These are phyloP conservation scores for Tetramorium parvispinum DNA, from an alignment of 1,140 invertebrate species.

Conservation along the genomic window DNA sequence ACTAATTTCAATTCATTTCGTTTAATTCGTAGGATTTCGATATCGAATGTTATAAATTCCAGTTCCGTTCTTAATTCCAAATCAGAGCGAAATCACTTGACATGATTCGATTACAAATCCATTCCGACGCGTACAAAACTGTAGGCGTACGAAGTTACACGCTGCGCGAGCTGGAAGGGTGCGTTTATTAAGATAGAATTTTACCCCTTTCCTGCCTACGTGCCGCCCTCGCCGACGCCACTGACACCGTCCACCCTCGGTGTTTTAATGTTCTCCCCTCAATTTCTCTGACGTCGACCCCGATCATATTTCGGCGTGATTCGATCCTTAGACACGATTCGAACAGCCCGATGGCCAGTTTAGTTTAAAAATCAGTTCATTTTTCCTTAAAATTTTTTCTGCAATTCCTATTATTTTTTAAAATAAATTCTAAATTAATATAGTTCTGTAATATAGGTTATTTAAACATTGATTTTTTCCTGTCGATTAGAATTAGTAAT, in stretches of 20 bases:
- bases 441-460: slow-evolving; percentile 58
- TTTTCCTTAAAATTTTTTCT: slow-evolving; percentile 10
- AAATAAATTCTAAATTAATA: slow-evolving; percentile 37
- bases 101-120: slow-evolving; percentile 61
- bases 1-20: slow-evolving; percentile 17
- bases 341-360: slow-evolving; percentile 59
- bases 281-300: slow-evolving; percentile 76
- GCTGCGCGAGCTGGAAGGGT: slow-evolving; percentile 53
- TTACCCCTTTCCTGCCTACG: slow-evolving; percentile 72
- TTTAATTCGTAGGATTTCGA: neutral
- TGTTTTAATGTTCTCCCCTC: slow-evolving; percentile 79
- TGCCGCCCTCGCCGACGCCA: slow-evolving; percentile 74
- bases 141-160: slow-evolving; percentile 57
- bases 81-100: slow-evolving; percentile 51
- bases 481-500: slow-evolving; percentile 62
- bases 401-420: slow-evolving; percentile 9
- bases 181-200: slow-evolving; percentile 75
- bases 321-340: slow-evolving; percentile 71
- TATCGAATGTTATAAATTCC: neutral
- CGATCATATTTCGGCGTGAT: slow-evolving; percentile 73
- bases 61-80: slow-evolving; percentile 50
- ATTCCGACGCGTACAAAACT: slow-evolving; percentile 58
- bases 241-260: slow-evolving; percentile 78
- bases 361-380: slow-evolving; percentile 50
- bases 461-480: slow-evolving; percentile 35